These are phyloP conservation scores for Rhinatrema bivittatum DNA, from an alignment of 2,797 vertebrate genomes.

Conservation along the genomic window DNA sequence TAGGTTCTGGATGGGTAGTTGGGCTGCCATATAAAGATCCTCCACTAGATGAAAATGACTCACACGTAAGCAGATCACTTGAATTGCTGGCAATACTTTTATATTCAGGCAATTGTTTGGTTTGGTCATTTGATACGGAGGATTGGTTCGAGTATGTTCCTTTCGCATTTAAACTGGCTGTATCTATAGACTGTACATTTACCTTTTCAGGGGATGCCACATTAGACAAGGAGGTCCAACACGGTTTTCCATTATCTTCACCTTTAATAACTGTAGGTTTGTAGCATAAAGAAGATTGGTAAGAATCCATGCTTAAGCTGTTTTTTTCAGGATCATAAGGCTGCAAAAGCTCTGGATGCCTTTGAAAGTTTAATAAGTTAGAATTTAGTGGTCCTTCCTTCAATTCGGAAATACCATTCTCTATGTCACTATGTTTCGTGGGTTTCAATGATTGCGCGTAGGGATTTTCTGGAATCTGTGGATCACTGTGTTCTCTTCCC, in stretches of 20 bases:
- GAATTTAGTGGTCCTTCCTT: constrained; percentile 48
- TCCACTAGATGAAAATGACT: constrained; percentile 27
- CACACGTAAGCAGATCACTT: constrained; percentile 34
- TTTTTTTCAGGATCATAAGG: constrained; percentile 82
- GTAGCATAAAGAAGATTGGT: constrained; percentile 38
- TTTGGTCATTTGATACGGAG: constrained; percentile 26
- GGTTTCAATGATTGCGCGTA: constrained; percentile 54
- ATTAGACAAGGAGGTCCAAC: constrained; percentile 47
- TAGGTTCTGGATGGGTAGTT: constrained; percentile 54
- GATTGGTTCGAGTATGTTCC: constrained; percentile 27
- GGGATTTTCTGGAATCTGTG: constrained; percentile 49
- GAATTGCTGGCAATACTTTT: constrained; percentile 22
- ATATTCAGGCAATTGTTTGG: constrained; percentile 45
- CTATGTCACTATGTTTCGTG: constrained; percentile 51
- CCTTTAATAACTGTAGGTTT: constrained; percentile 34
- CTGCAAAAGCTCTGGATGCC: constrained; percentile 82
- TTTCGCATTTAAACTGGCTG: constrained; percentile 38
- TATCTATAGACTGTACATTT: constrained; percentile 13
- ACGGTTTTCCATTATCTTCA: constrained; percentile 29
- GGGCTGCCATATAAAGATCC: constrained; percentile 48
- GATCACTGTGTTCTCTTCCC: constrained; percentile 34
- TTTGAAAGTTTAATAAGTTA: constrained; percentile 80
- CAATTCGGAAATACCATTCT: constrained; percentile 43
- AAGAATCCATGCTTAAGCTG: constrained; percentile 49
- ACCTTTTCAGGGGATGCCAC: constrained; percentile 22